Conservation (phyloP, 2,797 vertebrate species). For the Sebastes umbrosus region DNA sequence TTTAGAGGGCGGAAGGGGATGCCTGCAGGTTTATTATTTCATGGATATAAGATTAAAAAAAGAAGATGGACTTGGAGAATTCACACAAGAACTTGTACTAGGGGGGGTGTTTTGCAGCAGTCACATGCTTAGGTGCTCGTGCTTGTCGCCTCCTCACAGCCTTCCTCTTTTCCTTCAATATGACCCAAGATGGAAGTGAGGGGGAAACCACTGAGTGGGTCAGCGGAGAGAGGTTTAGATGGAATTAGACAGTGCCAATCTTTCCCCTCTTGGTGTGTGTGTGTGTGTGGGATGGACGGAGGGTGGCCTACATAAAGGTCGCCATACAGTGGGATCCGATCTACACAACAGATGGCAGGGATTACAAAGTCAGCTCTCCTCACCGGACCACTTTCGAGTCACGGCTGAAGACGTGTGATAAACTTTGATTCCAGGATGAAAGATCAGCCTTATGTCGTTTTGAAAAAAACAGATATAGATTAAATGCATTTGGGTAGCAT, state of each 20-base stretch:
- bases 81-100: not conserved
- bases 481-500: not conserved
- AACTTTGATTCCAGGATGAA: slow-evolving; percentile 41
- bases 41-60: not conserved
- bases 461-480: not conserved
- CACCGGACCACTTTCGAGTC: slow-evolving; percentile 60
- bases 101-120: not conserved
- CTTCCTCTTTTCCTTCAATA: slow-evolving; percentile 8
- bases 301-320: slow-evolving; percentile 72
- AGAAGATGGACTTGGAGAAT: not conserved
- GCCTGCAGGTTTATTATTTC: slow-evolving; percentile 11
- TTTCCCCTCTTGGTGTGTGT: slow-evolving; percentile 27
- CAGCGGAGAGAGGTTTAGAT: slow-evolving; percentile 54
- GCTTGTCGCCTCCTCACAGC: not conserved
- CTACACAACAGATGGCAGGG: slow-evolving; percentile 71
- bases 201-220: slow-evolving; percentile 32
- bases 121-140: not conserved
- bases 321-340: slow-evolving; percentile 62
- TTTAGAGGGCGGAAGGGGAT: not conserved
- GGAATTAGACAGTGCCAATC: slow-evolving; percentile 63
- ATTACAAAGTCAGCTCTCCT: slow-evolving; percentile 61
- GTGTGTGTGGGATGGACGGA: slow-evolving; percentile 16
- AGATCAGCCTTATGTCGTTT: not conserved
- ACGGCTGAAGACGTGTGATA: slow-evolving; percentile 33
- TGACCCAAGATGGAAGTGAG: slow-evolving; percentile 52